These are phyloP conservation scores for Leucophora obtusa DNA, from an alignment of 2,888 invertebrate genomes.

Conservation along the genomic window DNA sequence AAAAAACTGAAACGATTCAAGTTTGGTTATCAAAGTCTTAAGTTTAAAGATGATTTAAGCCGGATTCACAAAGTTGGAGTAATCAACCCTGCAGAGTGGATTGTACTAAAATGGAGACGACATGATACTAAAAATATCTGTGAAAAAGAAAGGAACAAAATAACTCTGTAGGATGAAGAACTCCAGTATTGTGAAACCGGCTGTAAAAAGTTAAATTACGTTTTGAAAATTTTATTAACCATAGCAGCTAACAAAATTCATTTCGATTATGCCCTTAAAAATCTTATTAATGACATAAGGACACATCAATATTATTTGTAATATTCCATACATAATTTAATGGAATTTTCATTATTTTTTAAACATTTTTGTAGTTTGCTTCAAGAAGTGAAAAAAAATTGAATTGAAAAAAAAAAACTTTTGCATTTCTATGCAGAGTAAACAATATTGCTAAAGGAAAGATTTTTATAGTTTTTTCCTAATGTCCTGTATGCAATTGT, in stretches of 20 bases:
- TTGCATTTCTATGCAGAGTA: not conserved
- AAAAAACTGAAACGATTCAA: no score
- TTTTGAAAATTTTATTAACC: constrained; percentile 4
- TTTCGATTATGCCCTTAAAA: constrained; percentile 15
- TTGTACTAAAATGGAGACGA: no score
- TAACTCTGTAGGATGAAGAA: no score
- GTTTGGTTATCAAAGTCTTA: no score
- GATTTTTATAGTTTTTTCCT: constrained; percentile 17
- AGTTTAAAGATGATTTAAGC: no score
- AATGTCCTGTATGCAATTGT: constrained; percentile 33
- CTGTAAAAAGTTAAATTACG: no score
- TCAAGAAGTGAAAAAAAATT: constrained; percentile 44
- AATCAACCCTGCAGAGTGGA: no score
- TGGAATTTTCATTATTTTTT: constrained; percentile 9
- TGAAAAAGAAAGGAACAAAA: no score
- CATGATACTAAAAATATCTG: no score
- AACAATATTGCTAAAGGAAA: constrained; percentile 36
- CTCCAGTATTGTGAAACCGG: no score
- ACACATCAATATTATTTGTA: not conserved
- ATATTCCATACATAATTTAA: not conserved
- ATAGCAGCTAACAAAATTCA: constrained; percentile 11
- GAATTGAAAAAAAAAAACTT: constrained; percentile 12
- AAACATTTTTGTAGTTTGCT: not conserved
- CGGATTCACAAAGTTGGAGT: no score
- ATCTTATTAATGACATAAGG: constrained; percentile 15